Percentiles rank a stretch among this genome's conserved stretches.
These are phyloP conservation scores for Yponomeuta sedellus DNA, from an alignment of 2,888 invertebrate species.

Conservation along the genomic window DNA sequence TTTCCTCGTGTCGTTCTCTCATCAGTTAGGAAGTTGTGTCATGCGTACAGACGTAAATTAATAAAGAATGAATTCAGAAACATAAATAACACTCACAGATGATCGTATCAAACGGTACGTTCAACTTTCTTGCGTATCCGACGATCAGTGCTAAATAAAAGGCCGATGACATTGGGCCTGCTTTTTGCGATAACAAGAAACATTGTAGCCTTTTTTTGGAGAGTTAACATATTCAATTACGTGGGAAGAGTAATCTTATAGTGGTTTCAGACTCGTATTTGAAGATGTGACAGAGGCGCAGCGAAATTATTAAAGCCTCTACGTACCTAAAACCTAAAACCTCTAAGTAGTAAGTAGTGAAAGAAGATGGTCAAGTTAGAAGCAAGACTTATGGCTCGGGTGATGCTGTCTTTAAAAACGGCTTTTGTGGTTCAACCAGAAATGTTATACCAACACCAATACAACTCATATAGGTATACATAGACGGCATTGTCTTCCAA, in stretches of 20 bases:
- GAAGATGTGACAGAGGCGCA: too few relatives aligned
- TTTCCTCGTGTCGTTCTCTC: too few relatives aligned
- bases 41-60: neutral
- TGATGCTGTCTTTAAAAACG: too few relatives aligned
- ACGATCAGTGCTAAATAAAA: constrained; percentile 1
- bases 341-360: too few relatives aligned
- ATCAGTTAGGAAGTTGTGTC: too few relatives aligned
- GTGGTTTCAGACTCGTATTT: neutral
- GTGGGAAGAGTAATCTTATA: neutral
- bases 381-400: too few relatives aligned
- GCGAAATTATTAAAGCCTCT: too few relatives aligned
- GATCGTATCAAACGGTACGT: constrained; percentile 1
- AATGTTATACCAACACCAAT: too few relatives aligned
- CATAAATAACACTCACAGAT: neutral
- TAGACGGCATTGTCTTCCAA: neutral
- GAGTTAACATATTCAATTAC: neutral
- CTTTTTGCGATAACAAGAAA: neutral
- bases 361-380: too few relatives aligned
- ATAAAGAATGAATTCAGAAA: neutral
- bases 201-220: neutral
- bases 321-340: too few relatives aligned
- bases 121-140: constrained; percentile 1
- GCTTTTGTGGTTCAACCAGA: too few relatives aligned
- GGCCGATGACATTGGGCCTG: neutral
- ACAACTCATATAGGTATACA: neutral